Evolutionary conservation across 2,113 vertebrate genomes (phyloP).

Genomic region (Myotis yumanensis): DNA sequence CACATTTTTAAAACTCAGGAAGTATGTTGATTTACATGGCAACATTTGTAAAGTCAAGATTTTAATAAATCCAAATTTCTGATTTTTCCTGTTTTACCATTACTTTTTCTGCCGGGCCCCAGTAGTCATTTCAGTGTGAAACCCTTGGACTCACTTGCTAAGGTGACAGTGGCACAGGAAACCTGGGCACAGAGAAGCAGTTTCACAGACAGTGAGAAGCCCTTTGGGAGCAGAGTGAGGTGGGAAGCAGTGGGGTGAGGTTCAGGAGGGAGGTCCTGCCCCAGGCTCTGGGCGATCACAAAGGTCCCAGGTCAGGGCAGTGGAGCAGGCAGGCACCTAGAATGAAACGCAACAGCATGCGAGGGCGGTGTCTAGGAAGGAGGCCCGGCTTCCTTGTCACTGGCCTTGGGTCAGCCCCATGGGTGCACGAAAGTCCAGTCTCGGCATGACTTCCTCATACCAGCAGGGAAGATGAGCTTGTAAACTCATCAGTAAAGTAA

Average conservation of each 20-base stretch:
- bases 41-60: neutral
- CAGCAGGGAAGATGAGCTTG: neutral
- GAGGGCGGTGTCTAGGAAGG: neutral
- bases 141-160: neutral
- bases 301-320: neutral
- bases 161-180: neutral
- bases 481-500: constrained; percentile 12
- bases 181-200: neutral
- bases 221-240: neutral
- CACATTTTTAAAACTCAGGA: neutral
- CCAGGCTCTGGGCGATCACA: neutral
- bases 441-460: neutral
- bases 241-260: neutral
- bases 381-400: constrained; percentile 14
- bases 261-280: neutral
- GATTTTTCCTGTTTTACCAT: neutral
- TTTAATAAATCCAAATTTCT: neutral
- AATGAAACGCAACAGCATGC: neutral
- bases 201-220: neutral
- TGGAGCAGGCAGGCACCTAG: neutral
- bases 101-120: neutral
- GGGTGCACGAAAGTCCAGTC: neutral
- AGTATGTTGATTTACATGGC: neutral
- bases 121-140: neutral
- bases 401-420: neutral